Evolutionary conservation across 2,888 invertebrate species (phyloP).

Genomic region (Chloroclystis v-ata): DNA sequence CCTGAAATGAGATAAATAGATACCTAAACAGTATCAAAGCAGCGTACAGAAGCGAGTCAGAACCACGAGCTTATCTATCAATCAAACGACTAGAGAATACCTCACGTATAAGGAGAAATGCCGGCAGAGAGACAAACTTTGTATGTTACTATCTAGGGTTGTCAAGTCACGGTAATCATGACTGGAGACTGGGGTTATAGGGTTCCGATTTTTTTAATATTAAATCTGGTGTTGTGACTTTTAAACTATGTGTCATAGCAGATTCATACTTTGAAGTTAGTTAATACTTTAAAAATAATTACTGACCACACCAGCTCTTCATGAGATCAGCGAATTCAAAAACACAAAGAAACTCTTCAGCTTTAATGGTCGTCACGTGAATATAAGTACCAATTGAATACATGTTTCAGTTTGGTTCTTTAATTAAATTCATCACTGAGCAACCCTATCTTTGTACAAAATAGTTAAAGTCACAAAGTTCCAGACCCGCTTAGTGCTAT

Average conservation of each 20-base stretch:
- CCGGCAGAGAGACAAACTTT: not conserved
- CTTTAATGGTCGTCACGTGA: no score
- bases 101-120: slow-evolving; percentile 21
- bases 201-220: not conserved
- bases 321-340: no score
- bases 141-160: not conserved
- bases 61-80: slow-evolving; percentile 35
- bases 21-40: no score
- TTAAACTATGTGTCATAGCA: no score
- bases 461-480: slow-evolving; percentile 1
- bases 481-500: slow-evolving; percentile 1
- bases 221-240: no score
- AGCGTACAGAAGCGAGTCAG: not conserved
- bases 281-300: no score
- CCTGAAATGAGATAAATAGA: no score
- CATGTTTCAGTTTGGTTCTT: no score
- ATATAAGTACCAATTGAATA: no score
- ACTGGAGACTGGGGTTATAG: not conserved
- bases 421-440: not conserved
- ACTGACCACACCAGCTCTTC: no score
- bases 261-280: no score
- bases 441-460: slow-evolving; percentile 1
- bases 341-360: no score
- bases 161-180: not conserved
- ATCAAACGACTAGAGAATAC: slow-evolving; percentile 33